phyloP scores from a whole-genome alignment of 1,140 invertebrate genomes.

The Acromyrmex heyeri region DNA sequence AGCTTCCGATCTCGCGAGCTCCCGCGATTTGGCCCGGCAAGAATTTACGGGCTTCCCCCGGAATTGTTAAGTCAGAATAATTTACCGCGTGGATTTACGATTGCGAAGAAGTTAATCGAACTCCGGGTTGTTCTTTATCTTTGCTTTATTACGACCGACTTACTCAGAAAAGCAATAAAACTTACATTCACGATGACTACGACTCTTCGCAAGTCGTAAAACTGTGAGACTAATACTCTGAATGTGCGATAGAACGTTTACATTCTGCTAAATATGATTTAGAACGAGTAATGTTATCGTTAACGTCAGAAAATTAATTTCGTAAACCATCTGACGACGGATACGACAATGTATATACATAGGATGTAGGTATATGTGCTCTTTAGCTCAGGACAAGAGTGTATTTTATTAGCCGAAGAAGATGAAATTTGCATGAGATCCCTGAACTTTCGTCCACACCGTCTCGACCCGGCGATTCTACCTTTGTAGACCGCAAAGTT shows the following conservation, averaged over 20 bases:
- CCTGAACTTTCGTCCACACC: slow-evolving; percentile 70
- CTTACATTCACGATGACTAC: slow-evolving; percentile 33
- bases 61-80: slow-evolving; percentile 59
- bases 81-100: slow-evolving; percentile 60
- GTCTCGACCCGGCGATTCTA: slow-evolving; percentile 40
- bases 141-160: slow-evolving; percentile 49
- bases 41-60: slow-evolving; percentile 49
- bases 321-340: slow-evolving; percentile 10
- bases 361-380: neutral
- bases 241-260: slow-evolving; percentile 29
- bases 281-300: slow-evolving; percentile 6
- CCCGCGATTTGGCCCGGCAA: slow-evolving; percentile 35
- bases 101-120: slow-evolving; percentile 62
- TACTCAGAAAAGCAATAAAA: slow-evolving; percentile 14
- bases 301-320: slow-evolving; percentile 49
- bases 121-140: slow-evolving; percentile 53
- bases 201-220: slow-evolving; percentile 38
- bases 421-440: slow-evolving; percentile 82
- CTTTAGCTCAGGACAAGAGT: slow-evolving; percentile 62
- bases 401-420: slow-evolving; percentile 76
- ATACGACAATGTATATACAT: neutral
- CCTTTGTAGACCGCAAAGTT: slow-evolving; percentile 69
- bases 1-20: slow-evolving; percentile 40
- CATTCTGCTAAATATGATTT: slow-evolving; percentile 5
- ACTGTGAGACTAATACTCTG: slow-evolving; percentile 17